phyloP scores from a whole-genome alignment of 2,888 invertebrate species.

The Sphinx pinastri region DNA sequence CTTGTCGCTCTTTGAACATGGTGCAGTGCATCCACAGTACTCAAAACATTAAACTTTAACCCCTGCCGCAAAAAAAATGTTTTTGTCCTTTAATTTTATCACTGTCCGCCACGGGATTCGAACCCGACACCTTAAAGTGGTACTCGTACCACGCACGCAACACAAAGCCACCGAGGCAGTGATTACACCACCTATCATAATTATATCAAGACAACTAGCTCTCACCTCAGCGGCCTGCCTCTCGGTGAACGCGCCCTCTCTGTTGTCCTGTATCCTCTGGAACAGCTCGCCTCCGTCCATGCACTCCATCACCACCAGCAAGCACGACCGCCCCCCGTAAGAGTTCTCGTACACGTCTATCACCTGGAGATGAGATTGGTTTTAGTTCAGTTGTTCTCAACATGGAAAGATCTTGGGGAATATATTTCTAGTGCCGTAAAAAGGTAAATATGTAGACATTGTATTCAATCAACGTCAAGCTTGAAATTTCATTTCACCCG shows the following conservation, averaged over 20 bases:
- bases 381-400: too few species aligned
- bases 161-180: too few species aligned
- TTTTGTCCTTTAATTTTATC: too few species aligned
- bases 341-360: slow-evolving; percentile 98
- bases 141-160: neutral
- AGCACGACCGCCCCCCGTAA: slow-evolving; percentile 95
- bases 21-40: too few species aligned
- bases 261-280: slow-evolving; percentile 97
- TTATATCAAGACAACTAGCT: neutral
- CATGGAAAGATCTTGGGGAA: neutral
- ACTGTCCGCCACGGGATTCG: neutral
- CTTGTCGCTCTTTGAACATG: too few species aligned
- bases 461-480: too few species aligned
- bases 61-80: too few species aligned
- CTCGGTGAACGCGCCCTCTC: slow-evolving; percentile 98
- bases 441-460: too few species aligned
- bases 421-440: neutral
- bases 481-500: too few species aligned
- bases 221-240: slow-evolving; percentile 84
- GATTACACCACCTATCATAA: too few species aligned
- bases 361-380: slow-evolving; percentile 66
- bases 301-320: slow-evolving; percentile 99
- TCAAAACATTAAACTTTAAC: too few species aligned
- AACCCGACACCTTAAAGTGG: neutral
- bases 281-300: slow-evolving; percentile 99